Base-by-base conservation (phyloP, 2,113 vertebrate species). In the Stictonetta naevosa region DNA sequence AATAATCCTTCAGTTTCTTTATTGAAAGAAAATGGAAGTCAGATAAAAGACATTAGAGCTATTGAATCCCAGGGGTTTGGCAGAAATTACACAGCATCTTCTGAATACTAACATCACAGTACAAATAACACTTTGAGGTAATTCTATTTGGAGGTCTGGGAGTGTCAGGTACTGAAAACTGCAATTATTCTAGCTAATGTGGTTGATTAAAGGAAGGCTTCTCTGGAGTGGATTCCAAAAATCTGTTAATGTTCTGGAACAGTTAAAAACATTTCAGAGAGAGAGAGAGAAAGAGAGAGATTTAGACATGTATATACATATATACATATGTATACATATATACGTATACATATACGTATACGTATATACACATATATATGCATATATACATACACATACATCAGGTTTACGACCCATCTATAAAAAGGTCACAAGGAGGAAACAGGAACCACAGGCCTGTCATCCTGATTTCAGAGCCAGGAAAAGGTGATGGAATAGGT, bases 21-120 rank as follows among this genome's bases (percentile, higher is more conserved):
- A 95, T 81, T 96, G 95, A 96, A 96, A 96, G 81, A 97, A 97
- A 96, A 89, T 95, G 53, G 86, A 97, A 97, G 94, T 97, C 95
- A 97, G 96, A 96, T 97, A 96, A 97, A 98, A 97, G 95, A 88
- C 90, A 83, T 90, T 79, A 89, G 17, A 84, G 52, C 91, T 92
- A 74, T 91, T 0, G 11, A 83, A 95, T 88, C 93, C 94, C 86
- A 36, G 68, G 76, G 85, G 91, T 88, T 87, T 84, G 67, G 55
- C 84, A 97, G 96, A 97, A 97, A 97, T 92, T 84, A 48, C 85
- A 73, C 44, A 86, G 26, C 84, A 36, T 64, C 78, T 76, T 93
- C 88, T 94, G 97, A 96, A 98, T 97, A 93, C 92, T 97, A 97
- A 98, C 69, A 80, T 31, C 56, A 4, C 7, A 20, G 84, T 73